Evolutionary conservation across 2,113 vertebrate species (phyloP).

Genomic region (Proteles cristata): DNA sequence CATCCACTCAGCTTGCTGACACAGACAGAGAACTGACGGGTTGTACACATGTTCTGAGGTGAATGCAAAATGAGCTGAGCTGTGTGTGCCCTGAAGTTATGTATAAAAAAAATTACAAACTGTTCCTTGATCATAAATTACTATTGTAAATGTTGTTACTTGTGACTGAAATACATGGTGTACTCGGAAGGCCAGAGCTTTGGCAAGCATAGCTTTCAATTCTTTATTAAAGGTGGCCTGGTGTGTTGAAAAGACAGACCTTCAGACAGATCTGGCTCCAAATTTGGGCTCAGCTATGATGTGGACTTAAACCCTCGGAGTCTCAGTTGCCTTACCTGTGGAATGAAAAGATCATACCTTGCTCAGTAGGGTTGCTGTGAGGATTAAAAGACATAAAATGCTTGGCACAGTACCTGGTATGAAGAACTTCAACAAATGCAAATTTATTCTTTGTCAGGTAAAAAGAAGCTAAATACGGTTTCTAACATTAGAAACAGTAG

Average conservation of each 20-base stretch:
- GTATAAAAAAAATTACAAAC: neutral
- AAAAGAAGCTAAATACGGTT: slow-evolving; percentile 3
- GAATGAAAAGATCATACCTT: slow-evolving; percentile 29
- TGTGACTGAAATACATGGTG: neutral
- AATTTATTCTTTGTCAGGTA: neutral
- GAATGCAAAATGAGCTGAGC: neutral
- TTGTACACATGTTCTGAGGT: neutral
- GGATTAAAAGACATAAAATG: neutral
- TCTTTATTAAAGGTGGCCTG: neutral
- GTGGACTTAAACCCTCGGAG: neutral
- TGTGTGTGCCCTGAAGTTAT: neutral
- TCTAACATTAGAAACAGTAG: neutral
- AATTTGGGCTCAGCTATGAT: neutral
- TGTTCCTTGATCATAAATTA: slow-evolving; percentile 59
- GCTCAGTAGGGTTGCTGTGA: neutral
- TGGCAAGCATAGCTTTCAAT: neutral
- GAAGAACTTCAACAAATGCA: neutral
- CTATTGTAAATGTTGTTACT: slow-evolving; percentile 29
- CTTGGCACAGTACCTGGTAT: neutral
- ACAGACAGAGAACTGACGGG: neutral
- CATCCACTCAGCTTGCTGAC: neutral
- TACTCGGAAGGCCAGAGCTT: neutral
- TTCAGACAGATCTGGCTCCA: neutral
- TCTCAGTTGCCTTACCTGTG: neutral
- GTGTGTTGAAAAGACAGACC: neutral